These are phyloP conservation scores for Zeus faber DNA, from an alignment of 2,113 vertebrate species.

Conservation along the genomic window DNA sequence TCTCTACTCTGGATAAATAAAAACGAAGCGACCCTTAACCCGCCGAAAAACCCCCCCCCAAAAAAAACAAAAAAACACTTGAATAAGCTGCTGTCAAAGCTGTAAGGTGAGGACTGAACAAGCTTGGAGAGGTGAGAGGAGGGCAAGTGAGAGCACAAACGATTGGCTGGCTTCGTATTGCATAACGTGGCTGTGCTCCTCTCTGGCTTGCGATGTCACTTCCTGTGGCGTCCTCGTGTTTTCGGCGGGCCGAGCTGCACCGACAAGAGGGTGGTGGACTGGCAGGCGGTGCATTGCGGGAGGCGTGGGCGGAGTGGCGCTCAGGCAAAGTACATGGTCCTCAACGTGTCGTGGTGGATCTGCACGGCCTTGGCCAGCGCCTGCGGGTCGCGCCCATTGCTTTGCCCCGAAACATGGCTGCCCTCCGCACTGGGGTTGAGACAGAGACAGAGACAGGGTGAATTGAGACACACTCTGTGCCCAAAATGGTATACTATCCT, in stretches of 20 bases:
- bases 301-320: constrained; percentile 55
- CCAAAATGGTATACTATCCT: no score
- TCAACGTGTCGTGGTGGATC: constrained; percentile 77
- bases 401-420: constrained; percentile 78
- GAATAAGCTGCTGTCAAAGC: constrained; percentile 15
- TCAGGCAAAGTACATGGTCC: constrained; percentile 79
- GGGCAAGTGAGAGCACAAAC: constrained; percentile 66
- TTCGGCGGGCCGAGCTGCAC: constrained; percentile 11
- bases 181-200: constrained; percentile 87
- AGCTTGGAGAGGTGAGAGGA: neutral
- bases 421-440: constrained; percentile 66
- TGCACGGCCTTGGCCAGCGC: constrained; percentile 75
- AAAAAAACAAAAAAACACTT: constrained; percentile 14
- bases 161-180: constrained; percentile 90
- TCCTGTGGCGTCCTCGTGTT: constrained; percentile 8
- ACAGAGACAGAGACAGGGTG: neutral
- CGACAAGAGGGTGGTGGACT: constrained; percentile 31
- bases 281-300: constrained; percentile 22
- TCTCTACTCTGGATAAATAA: neutral
- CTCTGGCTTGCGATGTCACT: constrained; percentile 24
- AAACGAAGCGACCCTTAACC: neutral
- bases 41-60: neutral
- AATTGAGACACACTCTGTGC: neutral
- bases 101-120: neutral
- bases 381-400: constrained; percentile 74